These are phyloP conservation scores for Nemotelus nigrinus DNA, from an alignment of 2,888 invertebrate species.

Conservation along the genomic window DNA sequence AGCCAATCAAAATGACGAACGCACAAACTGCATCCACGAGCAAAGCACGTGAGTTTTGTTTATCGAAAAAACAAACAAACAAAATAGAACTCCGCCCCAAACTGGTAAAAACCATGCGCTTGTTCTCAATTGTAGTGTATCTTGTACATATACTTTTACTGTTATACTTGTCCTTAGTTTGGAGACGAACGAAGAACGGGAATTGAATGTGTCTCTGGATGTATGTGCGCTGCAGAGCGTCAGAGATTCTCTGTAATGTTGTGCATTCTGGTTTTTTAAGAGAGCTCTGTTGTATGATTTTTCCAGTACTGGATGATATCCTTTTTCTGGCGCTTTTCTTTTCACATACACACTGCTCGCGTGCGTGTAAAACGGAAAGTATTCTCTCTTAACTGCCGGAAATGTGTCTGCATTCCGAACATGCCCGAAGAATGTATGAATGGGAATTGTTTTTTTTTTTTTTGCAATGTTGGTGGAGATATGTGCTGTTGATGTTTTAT, in stretches of 20 bases:
- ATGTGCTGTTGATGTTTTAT: neutral
- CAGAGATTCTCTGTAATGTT: neutral
- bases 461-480: neutral
- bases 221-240: neutral
- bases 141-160: neutral
- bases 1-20: slow-evolving; percentile 29
- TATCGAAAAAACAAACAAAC: slow-evolving; percentile 38
- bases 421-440: slow-evolving; percentile 38
- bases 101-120: slow-evolving; percentile 27
- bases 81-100: neutral
- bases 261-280: slow-evolving; percentile 15
- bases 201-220: neutral
- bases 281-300: slow-evolving; percentile 13
- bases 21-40: slow-evolving; percentile 21
- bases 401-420: slow-evolving; percentile 23
- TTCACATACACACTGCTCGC: no score
- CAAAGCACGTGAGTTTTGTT: slow-evolving; percentile 40
- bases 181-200: neutral
- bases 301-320: neutral
- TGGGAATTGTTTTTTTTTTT: neutral
- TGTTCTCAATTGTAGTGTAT: no score
- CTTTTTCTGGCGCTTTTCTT: slow-evolving; percentile 14
- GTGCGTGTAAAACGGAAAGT: neutral
- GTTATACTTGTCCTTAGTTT: neutral
- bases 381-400: slow-evolving; percentile 8